phyloP scores from a whole-genome alignment of 2,888 invertebrate species.

The Drosophila conformis region DNA sequence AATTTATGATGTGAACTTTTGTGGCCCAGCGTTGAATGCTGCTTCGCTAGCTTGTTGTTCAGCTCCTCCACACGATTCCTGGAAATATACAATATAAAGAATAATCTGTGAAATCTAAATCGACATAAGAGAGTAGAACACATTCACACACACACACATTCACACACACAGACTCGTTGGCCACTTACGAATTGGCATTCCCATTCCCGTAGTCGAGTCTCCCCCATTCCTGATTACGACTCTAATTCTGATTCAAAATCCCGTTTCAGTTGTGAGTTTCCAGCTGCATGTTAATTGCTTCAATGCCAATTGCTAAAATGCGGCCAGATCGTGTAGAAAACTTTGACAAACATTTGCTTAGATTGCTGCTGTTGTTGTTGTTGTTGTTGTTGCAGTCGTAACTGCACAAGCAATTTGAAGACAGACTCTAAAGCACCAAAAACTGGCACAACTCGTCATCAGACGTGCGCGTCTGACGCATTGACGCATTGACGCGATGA shows the following conservation, averaged over 20 bases:
- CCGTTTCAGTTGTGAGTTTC: constrained; percentile 52
- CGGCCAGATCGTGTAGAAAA: constrained; percentile 80
- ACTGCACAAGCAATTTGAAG: constrained; percentile 51
- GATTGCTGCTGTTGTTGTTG: constrained; percentile 23
- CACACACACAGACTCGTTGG: constrained; percentile 27
- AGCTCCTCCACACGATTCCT: constrained; percentile 71
- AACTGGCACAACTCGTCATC: constrained; percentile 69
- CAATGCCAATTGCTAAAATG: constrained; percentile 79
- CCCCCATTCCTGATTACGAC: constrained; percentile 6
- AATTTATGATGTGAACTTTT: constrained; percentile 82
- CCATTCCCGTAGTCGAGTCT: constrained; percentile 19
- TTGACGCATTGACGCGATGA: constrained; percentile 37
- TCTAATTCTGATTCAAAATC: constrained; percentile 51
- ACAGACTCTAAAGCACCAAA: constrained; percentile 26
- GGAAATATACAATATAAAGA: constrained; percentile 58
- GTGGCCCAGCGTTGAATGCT: constrained; percentile 57
- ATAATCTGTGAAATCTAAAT: constrained; percentile 78
- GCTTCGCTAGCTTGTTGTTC: constrained; percentile 13
- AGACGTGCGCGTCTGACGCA: constrained; percentile 57
- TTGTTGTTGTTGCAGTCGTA: constrained; percentile 11
- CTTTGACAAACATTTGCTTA: constrained; percentile 77
- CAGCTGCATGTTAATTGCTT: constrained; percentile 80
- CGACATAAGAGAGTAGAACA: constrained; percentile 56
- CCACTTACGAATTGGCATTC: constrained; percentile 42
- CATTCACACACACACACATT: neutral